A percentile compares a stretch with the other conserved stretches of the same genome.
phyloP scores from a whole-genome alignment of 2,797 vertebrate genomes.

The Onychomys leucogaster region DNA sequence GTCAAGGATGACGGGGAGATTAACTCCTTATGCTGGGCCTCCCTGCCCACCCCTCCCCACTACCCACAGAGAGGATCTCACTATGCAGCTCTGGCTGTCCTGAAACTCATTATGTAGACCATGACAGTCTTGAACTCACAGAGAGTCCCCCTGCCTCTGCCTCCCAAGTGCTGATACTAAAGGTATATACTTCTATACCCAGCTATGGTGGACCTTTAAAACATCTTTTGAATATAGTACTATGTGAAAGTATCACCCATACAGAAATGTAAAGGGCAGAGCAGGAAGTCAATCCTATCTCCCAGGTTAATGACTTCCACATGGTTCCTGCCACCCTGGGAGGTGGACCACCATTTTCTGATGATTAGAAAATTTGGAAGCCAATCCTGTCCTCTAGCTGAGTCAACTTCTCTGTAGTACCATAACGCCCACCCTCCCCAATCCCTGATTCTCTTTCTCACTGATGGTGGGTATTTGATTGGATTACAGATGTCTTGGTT shows the following conservation, averaged over 20 bases:
- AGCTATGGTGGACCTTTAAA: not conserved
- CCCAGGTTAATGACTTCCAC: not conserved
- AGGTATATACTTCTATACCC: not conserved
- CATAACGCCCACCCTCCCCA: no score
- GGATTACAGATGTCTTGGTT: not conserved
- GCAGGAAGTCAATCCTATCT: not conserved
- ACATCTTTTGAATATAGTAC: not conserved
- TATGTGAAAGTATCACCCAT: not conserved
- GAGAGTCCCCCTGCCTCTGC: not conserved
- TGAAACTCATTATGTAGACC: not conserved
- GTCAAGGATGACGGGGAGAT: not conserved
- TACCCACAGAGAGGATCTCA: not conserved
- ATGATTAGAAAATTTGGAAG: not conserved
- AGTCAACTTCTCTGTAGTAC: not conserved
- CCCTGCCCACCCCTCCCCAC: no score
- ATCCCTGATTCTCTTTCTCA: not conserved
- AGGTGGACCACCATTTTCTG: not conserved
- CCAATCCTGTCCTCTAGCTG: not conserved
- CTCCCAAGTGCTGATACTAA: not conserved
- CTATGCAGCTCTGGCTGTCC: not conserved
- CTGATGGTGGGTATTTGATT: not conserved
- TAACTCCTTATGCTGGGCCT: not conserved
- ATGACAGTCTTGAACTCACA: not conserved
- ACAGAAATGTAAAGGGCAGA: not conserved
- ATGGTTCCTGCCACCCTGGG: not conserved